Base-by-base conservation (phyloP, 2,797 vertebrate species). In the Euphonia xanthogaster region DNA sequence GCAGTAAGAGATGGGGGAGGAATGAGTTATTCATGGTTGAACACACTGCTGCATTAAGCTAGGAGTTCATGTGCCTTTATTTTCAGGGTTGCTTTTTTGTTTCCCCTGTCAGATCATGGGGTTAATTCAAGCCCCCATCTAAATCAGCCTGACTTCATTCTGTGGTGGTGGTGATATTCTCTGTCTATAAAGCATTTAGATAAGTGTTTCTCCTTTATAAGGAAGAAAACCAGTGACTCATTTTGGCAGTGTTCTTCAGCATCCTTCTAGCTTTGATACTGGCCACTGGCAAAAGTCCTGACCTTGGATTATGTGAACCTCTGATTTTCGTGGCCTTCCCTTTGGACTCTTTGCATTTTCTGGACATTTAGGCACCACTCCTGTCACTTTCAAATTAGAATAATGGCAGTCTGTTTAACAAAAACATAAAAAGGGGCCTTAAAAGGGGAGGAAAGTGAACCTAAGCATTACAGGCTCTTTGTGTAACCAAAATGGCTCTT, bases 131-230 rank as follows among this genome's bases (percentile, higher is more conserved):
- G 55, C 13, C 31, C 6, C 1, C 5, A 19, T 9, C n/a, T 62
- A 86, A 92, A 40, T 6, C 37, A 73, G 9, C 35, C 58, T 63
- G 55, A 67, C 9, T 86, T 86, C 47, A 27, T 72, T 84, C 40
- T 60, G 33, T 48, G 37, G 3, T 73, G 37, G 11, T 82, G 37
- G 37, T 0, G 0, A 44, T 4, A 11, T 37, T 84, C 10, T 45
- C 47, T 75, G 5, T 42, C 53, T 58, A 4, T 22, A n/a, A 50
- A 33, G 25, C 31, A 51, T 86, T 85, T 80, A 71, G n/a, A 24
- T 47, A 55, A 47, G 51, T 24, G 16, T 83, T 70, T n/a, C 9
- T 53, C 11, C 17, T 5, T 78, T 22, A 28, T 86, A 19, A 74
- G 35, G 60, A 74, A 44, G 40, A 47, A 71, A 35, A 31, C 50